A percentile compares a stretch with the other conserved stretches of the same genome.
Evolutionary conservation across 2,888 invertebrate genomes (phyloP).

Genomic region (Apamea epomidion): DNA sequence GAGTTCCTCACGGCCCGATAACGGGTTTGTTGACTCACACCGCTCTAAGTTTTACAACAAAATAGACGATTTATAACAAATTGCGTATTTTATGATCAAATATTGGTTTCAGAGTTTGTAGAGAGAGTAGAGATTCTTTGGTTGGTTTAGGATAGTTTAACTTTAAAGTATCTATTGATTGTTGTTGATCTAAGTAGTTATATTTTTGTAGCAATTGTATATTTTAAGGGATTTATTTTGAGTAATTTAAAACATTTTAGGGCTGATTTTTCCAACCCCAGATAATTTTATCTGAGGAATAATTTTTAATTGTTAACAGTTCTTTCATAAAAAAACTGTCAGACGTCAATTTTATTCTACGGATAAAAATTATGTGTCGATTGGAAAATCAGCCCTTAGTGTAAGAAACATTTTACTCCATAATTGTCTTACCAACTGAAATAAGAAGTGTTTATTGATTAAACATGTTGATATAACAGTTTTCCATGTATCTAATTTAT

Average conservation of each 20-base stretch:
- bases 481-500: not conserved
- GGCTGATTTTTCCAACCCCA: too few species aligned
- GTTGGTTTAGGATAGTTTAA: slow-evolving; percentile 46
- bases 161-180: slow-evolving; percentile 15
- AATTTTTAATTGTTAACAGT: too few species aligned
- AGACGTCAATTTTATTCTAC: too few species aligned
- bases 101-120: slow-evolving; percentile 39
- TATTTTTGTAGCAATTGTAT: not conserved
- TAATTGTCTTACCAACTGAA: not conserved
- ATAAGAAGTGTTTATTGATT: not conserved
- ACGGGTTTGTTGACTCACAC: slow-evolving; percentile 55
- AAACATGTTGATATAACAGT: not conserved
- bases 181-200: not conserved
- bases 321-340: too few species aligned
- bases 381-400: too few species aligned
- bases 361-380: too few species aligned
- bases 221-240: not conserved
- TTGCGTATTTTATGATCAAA: slow-evolving; percentile 36
- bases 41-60: slow-evolving; percentile 51
- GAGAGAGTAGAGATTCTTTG: slow-evolving; percentile 20
- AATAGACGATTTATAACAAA: slow-evolving; percentile 44
- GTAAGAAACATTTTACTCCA: too few species aligned
- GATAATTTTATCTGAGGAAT: too few species aligned
- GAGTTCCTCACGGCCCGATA: slow-evolving; percentile 49
- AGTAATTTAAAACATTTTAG: not conserved